phyloP scores from a whole-genome alignment of 37 sponge, comb jelly and placozoan genomes.

The Diacarnus erythraeanus region DNA sequence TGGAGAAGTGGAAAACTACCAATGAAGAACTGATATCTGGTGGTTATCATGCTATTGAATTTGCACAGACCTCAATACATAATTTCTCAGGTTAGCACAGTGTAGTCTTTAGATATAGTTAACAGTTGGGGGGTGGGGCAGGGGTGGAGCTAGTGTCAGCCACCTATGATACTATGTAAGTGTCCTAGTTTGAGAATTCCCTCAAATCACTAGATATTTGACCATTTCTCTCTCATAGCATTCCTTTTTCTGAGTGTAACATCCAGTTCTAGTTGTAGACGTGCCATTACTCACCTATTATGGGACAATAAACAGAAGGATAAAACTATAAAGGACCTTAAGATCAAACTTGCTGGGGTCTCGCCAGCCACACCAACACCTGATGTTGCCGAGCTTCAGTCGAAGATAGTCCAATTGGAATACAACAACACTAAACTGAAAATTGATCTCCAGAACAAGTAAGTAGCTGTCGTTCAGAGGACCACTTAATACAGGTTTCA shows the following conservation, averaged over 20 bases:
- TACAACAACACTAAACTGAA: slow-evolving; percentile 48
- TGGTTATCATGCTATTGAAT: slow-evolving; percentile 2
- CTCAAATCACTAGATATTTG: too few relatives aligned
- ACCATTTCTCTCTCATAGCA: neutral
- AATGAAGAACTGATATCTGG: slow-evolving; percentile 2
- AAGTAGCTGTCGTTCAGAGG: neutral
- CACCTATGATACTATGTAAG: too few relatives aligned
- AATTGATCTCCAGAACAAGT: slow-evolving; percentile 60
- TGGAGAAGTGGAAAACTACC: slow-evolving; percentile 5
- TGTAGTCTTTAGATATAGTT: too few relatives aligned
- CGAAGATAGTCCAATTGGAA: slow-evolving; percentile 20
- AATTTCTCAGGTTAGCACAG: too few relatives aligned
- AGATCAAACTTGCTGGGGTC: neutral
- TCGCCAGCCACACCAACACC: neutral
- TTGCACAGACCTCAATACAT: neutral
- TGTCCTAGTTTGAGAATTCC: too few relatives aligned
- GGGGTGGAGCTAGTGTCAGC: too few relatives aligned
- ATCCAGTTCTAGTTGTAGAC: neutral
- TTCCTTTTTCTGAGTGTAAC: neutral
- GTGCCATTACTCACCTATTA: neutral
- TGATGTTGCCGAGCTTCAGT: neutral
- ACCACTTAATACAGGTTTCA: too few relatives aligned
- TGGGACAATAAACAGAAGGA: slow-evolving; percentile 1
- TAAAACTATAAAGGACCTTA: neutral
- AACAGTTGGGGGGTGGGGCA: too few relatives aligned